A percentile compares a stretch with the other conserved stretches of the same genome.
Evolutionary conservation across 53 echinoderm and acorn worm species (phyloP).

Genomic region (Astropecten irregularis): DNA sequence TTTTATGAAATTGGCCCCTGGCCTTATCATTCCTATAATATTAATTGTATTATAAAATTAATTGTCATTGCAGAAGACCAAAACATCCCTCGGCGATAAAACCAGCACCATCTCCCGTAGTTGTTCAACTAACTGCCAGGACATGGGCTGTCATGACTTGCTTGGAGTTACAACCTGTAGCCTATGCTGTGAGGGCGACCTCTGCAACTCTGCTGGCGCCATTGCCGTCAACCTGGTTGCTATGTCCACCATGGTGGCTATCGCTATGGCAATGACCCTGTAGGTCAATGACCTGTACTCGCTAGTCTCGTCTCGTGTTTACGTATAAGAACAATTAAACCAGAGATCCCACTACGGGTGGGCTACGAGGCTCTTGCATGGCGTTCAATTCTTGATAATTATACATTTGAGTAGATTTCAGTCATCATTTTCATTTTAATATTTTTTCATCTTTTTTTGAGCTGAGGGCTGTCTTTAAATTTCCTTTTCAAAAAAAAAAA

Average conservation of each 20-base stretch:
- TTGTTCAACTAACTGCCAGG: not conserved
- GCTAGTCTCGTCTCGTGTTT: not conserved
- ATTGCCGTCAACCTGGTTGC: not conserved
- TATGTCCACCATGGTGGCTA: not conserved
- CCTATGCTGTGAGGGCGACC: not conserved
- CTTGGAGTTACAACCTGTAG: not conserved
- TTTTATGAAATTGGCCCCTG: too few species aligned
- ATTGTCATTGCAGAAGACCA: not conserved
- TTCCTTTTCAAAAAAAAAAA: too few species aligned
- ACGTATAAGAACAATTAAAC: not conserved
- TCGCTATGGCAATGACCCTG: not conserved
- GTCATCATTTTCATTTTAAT: too few species aligned
- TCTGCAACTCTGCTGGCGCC: constrained; percentile 12
- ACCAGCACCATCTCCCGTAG: not conserved
- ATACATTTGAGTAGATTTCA: too few species aligned
- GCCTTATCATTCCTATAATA: too few species aligned
- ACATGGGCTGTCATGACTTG: not conserved
- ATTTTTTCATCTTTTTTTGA: too few species aligned
- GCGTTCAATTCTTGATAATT: too few species aligned
- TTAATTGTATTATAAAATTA: too few species aligned
- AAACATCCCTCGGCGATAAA: too few species aligned
- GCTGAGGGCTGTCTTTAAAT: too few species aligned
- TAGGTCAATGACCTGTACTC: too few species aligned
- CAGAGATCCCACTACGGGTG: not conserved
- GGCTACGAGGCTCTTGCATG: not conserved